Percentiles rank a stretch among this genome's conserved stretches.
Evolutionary conservation across 2,797 vertebrate genomes (phyloP).

Genomic region (Oceanodroma leucorhoa): DNA sequence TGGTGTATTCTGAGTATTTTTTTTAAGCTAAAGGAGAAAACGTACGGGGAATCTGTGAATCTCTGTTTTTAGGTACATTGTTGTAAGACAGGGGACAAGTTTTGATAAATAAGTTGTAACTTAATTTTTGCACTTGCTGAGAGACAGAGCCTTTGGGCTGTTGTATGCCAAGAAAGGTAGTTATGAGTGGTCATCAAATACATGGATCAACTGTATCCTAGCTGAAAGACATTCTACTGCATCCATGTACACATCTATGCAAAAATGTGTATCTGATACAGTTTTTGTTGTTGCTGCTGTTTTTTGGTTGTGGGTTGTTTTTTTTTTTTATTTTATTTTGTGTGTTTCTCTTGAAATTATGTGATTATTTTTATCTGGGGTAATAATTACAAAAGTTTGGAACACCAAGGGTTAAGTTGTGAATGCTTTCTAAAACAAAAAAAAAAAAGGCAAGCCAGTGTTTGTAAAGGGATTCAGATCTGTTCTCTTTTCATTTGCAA

Average conservation of each 20-base stretch:
- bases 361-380: background rate
- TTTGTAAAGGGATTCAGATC: background rate
- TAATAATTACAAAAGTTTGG: background rate
- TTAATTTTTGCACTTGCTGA: background rate
- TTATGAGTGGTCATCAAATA: background rate
- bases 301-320: background rate
- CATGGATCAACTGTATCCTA: background rate
- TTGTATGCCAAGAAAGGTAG: background rate
- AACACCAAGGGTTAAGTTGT: background rate
- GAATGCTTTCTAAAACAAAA: background rate
- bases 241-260: background rate
- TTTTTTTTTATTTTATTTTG: background rate
- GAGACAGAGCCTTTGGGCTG: background rate
- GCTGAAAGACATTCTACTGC: background rate
- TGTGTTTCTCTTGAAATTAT: background rate
- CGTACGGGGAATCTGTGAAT: background rate
- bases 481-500: background rate
- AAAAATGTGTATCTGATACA: fast-evolving
- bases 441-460: background rate
- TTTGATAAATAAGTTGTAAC: background rate
- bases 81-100: background rate
- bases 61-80: background rate
- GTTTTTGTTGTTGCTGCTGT: background rate
- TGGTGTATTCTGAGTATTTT: background rate
- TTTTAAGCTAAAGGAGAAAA: background rate